These are phyloP conservation scores for Colletes latitarsis DNA, from an alignment of 1,140 invertebrate species.

Conservation along the genomic window DNA sequence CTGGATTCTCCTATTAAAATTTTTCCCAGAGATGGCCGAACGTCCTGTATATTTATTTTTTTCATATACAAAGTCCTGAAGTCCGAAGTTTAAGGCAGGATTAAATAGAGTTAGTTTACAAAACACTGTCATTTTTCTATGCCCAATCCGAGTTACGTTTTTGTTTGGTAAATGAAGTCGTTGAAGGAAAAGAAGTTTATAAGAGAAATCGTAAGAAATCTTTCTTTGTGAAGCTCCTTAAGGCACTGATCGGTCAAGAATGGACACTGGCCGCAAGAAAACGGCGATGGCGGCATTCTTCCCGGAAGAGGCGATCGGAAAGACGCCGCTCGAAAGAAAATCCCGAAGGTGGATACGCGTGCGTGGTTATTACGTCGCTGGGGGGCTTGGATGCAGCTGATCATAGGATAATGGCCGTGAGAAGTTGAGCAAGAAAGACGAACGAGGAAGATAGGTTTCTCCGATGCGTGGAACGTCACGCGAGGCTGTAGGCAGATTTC, in stretches of 20 bases:
- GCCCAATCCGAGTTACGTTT: too few species aligned
- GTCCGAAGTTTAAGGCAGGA: too few species aligned
- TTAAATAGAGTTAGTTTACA: too few species aligned
- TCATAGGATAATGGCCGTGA: slow-evolving; percentile 48
- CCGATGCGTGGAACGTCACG: neutral
- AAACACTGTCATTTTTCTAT: too few species aligned
- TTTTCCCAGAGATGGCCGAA: too few species aligned
- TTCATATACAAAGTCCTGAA: too few species aligned
- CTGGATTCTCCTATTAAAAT: too few species aligned
- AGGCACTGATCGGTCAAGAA: neutral
- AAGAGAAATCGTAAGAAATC: too few species aligned
- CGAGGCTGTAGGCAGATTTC: slow-evolving; percentile 8
- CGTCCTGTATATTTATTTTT: too few species aligned
- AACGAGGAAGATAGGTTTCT: slow-evolving; percentile 24
- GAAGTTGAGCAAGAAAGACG: slow-evolving; percentile 32
- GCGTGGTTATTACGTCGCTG: slow-evolving; percentile 33
- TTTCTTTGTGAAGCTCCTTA: slow-evolving; percentile 31
- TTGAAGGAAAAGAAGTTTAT: too few species aligned
- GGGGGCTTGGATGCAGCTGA: slow-evolving; percentile 32
- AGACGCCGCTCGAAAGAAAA: slow-evolving; percentile 29
- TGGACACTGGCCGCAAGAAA: too few species aligned
- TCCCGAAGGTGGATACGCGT: slow-evolving; percentile 30
- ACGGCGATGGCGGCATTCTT: neutral
- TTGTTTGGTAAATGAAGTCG: too few species aligned
- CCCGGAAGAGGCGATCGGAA: slow-evolving; percentile 30